A percentile compares a stretch with the other conserved stretches of the same genome.
Conservation (phyloP, 2,797 vertebrate species). For the Delichon dasypus region DNA sequence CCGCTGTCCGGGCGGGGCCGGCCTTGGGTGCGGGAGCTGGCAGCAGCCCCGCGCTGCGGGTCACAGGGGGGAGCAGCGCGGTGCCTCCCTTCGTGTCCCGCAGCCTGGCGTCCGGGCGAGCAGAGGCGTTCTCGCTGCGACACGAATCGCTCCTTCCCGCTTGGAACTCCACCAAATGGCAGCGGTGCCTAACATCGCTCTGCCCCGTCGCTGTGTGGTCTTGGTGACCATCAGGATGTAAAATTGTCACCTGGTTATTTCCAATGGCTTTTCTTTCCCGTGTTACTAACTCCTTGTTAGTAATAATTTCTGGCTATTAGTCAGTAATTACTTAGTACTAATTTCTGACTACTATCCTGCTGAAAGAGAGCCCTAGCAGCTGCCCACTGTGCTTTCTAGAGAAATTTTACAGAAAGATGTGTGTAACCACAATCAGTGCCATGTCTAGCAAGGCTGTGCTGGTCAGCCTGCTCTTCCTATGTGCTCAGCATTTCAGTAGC, state of each 20-base stretch:
- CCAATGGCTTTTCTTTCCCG: accelerated
- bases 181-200: accelerated
- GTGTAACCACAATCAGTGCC: accelerated
- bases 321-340: not conserved
- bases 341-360: not conserved
- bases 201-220: accelerated
- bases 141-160: not conserved
- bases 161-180: accelerated
- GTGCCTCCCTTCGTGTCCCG: accelerated
- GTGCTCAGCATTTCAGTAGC: not conserved
- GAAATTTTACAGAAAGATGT: not conserved
- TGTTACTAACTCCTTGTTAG: not conserved
- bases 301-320: not conserved
- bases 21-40: accelerated
- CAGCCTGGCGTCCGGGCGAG: not conserved
- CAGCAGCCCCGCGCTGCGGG: not conserved
- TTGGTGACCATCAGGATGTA: not conserved
- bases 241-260: not conserved
- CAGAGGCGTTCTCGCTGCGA: accelerated
- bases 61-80: accelerated
- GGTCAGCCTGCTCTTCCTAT: not conserved
- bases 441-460: accelerated
- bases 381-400: not conserved
- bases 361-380: not conserved
- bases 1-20: not conserved